Evolutionary conservation across 2,888 invertebrate genomes (phyloP).

Genomic region (Eristalinus aeneus): DNA sequence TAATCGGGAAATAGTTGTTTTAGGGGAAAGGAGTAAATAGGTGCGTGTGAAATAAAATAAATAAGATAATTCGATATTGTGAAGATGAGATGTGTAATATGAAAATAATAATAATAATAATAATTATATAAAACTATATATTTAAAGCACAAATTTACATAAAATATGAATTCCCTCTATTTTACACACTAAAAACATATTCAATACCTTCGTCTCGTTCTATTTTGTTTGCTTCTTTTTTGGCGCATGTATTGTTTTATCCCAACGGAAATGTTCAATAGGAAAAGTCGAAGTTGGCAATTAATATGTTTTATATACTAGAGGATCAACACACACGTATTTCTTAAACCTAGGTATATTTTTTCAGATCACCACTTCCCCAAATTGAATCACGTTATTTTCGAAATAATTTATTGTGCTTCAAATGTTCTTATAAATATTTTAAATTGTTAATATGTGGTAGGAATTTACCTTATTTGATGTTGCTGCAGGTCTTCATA

Average conservation of each 20-base stretch:
- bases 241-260: too few species aligned
- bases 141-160: not conserved
- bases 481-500: constrained; percentile 93
- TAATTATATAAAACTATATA: not conserved
- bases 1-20: constrained; percentile 55
- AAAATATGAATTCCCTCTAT: too few species aligned
- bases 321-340: not conserved
- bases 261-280: not conserved
- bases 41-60: constrained; percentile 47
- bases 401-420: constrained; percentile 25
- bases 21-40: constrained; percentile 34
- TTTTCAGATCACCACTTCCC: not conserved
- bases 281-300: not conserved
- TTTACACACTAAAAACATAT: too few species aligned
- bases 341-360: not conserved
- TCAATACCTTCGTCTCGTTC: not conserved
- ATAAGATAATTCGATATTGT: constrained; percentile 22
- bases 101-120: not conserved
- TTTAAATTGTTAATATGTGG: not conserved
- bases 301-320: not conserved
- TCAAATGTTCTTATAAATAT: constrained; percentile 17
- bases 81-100: constrained; percentile 14
- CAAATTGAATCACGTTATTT: not conserved
- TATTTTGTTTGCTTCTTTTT: too few species aligned
- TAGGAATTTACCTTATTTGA: constrained; percentile 86